Percentiles rank a stretch among this genome's conserved stretches.
These are phyloP conservation scores for Cercocebus atys DNA, from an alignment of 2,113 vertebrate genomes.

Conservation along the genomic window DNA sequence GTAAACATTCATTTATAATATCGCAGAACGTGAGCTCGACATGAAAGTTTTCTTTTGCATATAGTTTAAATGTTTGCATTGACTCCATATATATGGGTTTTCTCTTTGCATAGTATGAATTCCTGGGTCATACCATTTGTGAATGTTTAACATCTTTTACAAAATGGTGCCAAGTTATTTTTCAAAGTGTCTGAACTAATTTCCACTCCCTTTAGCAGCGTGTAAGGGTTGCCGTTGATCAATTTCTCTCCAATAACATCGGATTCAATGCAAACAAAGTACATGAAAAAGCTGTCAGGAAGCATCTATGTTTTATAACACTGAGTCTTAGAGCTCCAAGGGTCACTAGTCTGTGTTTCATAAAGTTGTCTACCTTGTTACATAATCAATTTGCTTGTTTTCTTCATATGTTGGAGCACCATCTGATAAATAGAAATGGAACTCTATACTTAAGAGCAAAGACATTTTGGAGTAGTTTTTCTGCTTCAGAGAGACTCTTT, in stretches of 20 bases:
- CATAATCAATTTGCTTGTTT: background rate
- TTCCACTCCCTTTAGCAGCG: background rate
- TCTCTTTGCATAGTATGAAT: background rate
- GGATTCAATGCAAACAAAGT: background rate
- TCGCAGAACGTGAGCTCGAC: background rate
- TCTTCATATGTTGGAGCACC: background rate
- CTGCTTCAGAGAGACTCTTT: constrained; percentile 52
- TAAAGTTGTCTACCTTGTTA: constrained; percentile 47
- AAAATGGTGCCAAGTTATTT: background rate
- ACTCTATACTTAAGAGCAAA: constrained; percentile 32
- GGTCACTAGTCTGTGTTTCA: constrained; percentile 34
- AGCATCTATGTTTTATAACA: background rate
- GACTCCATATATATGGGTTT: background rate
- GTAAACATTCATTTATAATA: constrained; percentile 8
- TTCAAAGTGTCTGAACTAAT: background rate
- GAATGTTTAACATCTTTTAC: background rate
- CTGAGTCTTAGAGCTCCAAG: background rate
- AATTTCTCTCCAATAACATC: background rate
- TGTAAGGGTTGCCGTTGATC: background rate
- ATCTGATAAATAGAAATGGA: background rate
- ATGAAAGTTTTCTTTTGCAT: background rate
- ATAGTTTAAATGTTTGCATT: background rate
- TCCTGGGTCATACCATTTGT: background rate
- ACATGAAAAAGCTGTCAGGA: background rate
- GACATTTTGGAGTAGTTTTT: constrained; percentile 43